Base-by-base conservation (phyloP, 1,140 invertebrate genomes). In the Panulirus ornatus region DNA sequence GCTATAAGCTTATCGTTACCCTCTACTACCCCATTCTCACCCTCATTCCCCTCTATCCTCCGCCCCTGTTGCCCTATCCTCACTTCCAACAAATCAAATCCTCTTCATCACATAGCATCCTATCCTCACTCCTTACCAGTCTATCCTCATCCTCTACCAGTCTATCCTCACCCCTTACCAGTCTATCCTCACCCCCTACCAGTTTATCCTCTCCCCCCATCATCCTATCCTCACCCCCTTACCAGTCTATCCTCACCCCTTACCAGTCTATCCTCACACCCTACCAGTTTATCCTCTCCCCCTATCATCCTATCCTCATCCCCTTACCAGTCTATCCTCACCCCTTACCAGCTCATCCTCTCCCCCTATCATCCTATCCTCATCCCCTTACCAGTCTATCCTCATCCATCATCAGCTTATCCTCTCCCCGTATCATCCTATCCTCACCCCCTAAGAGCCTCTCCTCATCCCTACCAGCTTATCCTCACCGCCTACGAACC, bases 221-320 rank as follows among this genome's bases (percentile, higher is more conserved):
- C n/a, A n/a, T n/a, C n/a, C 75, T 42, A n/a, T 78, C 36, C 42
- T n/a, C 40, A 30, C 34, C 40, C 40, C 2, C 42, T 38, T 40
- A 3, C n/a, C 66, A 70, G 36, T 9, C n/a, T 70, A 30, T 70
- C 27, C 66, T n/a, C 22, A 70, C 66, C 36, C 66, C n/a, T 70
- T 1, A n/a, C 66, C 27, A 70, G 36, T 9, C n/a, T 70, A 30
- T 70, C 27, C 66, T n/a, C 22, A 70, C 66, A 30, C 66, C n/a
- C 36, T 70, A 70, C 66, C 66, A 34, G 27, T 70, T 70, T n/a
- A 30, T 19, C 66, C 66, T 70, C n/a, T 70, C 66, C 27, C 36
- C 36, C 27, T 70, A n/a, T 70, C 66, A 30, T 34, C 36, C 36
- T 34, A 70, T 22, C 36, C 66, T 34, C 16, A 22, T 70, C 66